Evolutionary conservation across 2,113 vertebrate species (phyloP), one percentile per base, ranked within the genome.

Genomic region (Caracal caracal): DNA sequence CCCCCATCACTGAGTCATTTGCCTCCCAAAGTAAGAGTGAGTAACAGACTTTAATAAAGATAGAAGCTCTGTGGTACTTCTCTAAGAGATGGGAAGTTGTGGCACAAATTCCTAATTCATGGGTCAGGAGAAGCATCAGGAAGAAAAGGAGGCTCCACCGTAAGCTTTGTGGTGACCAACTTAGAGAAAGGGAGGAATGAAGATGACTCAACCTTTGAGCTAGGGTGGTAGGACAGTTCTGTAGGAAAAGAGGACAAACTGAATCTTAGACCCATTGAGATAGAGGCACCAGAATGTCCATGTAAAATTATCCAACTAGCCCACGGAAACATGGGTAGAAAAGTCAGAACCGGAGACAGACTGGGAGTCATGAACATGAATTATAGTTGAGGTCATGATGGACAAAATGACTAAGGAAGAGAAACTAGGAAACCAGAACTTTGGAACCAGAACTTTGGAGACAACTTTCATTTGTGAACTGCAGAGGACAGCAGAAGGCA

Each of bases 291-390:
- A 20, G 66, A 49, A 37, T 84, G 40, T 35, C 33, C 33, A 15
- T 56, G 81, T 93, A 59, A 85, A 96, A 82, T 88, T 71, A 85
- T 8, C 49, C 51, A 49, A 53, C 43, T 92, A 95, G 53, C 16
- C 11, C 30, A 10, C n/a, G 47, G 47, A 89, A 66, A 91, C 33
- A 19, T n/a, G 2, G 63, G 37, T 49, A n/a, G 83, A 89, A 22
- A 89, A 17, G 37, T 96, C 65, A n/a, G 43, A 92, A 92, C 26
- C 75, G 24, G 53, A 89, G 88, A 94, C 47, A 95, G 70, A 51
- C 66, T 20, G 30, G 68, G 66, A 68, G 24, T 93, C 95, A 49
- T 79, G 30, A 30, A 24, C 75, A 59, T 20, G 63, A 90, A 90
- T 73, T 89, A 26, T 51, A 79, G 59, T 5, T 63, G 49, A 82